phyloP scores from a whole-genome alignment of 2,797 vertebrate genomes.

The Onychomys arenicola region DNA sequence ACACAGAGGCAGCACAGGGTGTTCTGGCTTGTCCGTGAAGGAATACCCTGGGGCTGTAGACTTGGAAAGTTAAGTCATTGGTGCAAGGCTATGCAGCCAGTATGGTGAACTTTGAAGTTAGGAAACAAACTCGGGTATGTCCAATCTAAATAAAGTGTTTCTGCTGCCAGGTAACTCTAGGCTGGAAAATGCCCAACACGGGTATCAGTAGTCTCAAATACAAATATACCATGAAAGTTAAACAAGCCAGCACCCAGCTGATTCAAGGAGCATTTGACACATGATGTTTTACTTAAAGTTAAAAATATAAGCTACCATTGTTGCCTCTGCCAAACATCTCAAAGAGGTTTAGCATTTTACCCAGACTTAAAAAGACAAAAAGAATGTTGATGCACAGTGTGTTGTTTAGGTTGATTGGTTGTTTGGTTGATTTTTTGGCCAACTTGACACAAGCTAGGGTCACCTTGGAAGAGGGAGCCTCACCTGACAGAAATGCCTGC shows the following conservation, averaged over 20 bases:
- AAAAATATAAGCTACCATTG: conserved; percentile 7
- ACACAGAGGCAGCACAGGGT: background rate
- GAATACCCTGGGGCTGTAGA: background rate
- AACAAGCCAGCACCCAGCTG: background rate
- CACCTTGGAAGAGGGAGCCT: background rate
- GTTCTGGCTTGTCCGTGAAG: background rate
- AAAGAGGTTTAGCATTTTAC: background rate
- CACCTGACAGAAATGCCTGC: background rate
- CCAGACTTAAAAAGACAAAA: background rate
- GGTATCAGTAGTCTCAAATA: background rate
- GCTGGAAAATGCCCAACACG: background rate
- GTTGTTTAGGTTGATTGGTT: background rate
- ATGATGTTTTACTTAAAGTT: conserved; percentile 21
- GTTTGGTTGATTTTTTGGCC: background rate
- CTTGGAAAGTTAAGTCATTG: background rate
- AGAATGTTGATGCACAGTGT: background rate
- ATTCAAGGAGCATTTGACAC: background rate
- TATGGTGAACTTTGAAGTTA: background rate
- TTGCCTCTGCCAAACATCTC: background rate
- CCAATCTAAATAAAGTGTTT: background rate
- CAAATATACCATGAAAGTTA: conserved; percentile 20
- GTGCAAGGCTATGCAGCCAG: background rate
- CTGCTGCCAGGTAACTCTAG: conserved; percentile 11
- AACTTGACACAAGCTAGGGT: background rate
- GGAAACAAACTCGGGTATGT: background rate